These are phyloP conservation scores for Pseudeuparius sepicola DNA, from an alignment of 2,888 invertebrate species.

Conservation along the genomic window DNA sequence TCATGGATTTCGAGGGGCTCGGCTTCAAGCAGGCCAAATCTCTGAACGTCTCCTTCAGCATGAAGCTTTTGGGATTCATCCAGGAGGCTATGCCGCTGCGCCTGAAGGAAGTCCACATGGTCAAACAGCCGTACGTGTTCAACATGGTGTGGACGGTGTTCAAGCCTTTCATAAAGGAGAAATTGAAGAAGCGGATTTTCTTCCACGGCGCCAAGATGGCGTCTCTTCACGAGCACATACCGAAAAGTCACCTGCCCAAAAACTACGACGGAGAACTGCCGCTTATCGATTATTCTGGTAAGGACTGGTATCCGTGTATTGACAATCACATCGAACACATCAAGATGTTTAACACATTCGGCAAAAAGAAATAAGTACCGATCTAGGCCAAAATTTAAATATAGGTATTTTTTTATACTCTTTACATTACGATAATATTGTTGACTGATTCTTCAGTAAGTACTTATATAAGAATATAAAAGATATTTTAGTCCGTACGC, in stretches of 20 bases:
- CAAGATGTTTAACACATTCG: conserved; percentile 57
- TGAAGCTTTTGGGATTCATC: conserved; percentile 67
- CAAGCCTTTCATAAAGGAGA: conserved; percentile 72
- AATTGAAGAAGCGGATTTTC: conserved; percentile 67
- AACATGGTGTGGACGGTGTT: conserved; percentile 77
- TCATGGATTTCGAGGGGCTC: conserved; percentile 75
- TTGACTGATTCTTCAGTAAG: too few relatives aligned
- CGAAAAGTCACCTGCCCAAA: conserved; percentile 56
- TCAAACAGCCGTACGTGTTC: conserved; percentile 76
- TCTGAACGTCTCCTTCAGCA: conserved; percentile 63
- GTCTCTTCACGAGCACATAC: conserved; percentile 62
- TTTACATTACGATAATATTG: too few relatives aligned
- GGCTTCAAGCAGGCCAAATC: conserved; percentile 54
- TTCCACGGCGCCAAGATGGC: conserved; percentile 75
- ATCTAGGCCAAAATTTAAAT: too few relatives aligned
- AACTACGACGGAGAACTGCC: conserved; percentile 70
- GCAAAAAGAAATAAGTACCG: conserved; percentile 42
- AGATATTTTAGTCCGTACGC: too few relatives aligned
- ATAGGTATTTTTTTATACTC: too few relatives aligned
- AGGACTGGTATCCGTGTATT: conserved; percentile 68
- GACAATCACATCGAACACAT: conserved; percentile 54
- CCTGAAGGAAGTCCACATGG: conserved; percentile 76
- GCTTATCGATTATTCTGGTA: conserved; percentile 64
- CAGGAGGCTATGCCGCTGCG: conserved; percentile 81
- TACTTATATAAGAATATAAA: too few relatives aligned